Conservation (phyloP, 2,113 vertebrate genomes). For the Chionodraco myersi region DNA sequence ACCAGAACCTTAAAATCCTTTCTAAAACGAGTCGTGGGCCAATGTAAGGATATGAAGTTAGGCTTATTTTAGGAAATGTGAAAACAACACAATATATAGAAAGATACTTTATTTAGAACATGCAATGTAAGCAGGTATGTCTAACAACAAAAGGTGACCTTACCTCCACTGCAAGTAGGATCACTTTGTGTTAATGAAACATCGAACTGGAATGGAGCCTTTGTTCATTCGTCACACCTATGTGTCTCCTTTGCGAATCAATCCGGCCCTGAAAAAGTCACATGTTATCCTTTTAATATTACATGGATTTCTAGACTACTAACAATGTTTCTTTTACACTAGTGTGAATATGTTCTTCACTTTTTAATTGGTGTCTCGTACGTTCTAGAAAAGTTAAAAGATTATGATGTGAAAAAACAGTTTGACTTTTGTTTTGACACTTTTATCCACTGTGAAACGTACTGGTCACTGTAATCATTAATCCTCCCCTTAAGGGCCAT, state of each 20-base stretch:
- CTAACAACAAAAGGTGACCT: not conserved
- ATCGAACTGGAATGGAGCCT: not conserved
- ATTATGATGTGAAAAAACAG: not conserved
- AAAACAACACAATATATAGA: not conserved
- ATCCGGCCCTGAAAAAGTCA: not conserved
- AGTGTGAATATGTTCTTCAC: not conserved
- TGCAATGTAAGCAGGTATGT: not conserved
- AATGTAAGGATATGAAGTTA: too few species aligned
- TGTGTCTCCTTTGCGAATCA: not conserved
- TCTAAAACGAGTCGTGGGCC: too few species aligned
- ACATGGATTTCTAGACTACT: not conserved
- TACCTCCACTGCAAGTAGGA: not conserved
- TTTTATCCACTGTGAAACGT: not conserved
- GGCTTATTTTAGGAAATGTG: too few species aligned
- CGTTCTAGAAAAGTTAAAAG: not conserved
- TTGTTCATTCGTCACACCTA: constrained; percentile 3
- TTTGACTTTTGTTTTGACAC: not conserved
- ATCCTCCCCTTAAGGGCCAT: not conserved
- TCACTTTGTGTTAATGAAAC: not conserved
- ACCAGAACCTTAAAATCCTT: too few species aligned
- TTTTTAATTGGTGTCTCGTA: not conserved
- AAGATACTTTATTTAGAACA: not conserved
- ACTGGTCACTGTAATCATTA: not conserved
- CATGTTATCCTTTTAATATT: not conserved
- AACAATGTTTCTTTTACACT: not conserved